phyloP scores from a whole-genome alignment of 2,888 invertebrate genomes.

The Euplagia quadripunctaria region DNA sequence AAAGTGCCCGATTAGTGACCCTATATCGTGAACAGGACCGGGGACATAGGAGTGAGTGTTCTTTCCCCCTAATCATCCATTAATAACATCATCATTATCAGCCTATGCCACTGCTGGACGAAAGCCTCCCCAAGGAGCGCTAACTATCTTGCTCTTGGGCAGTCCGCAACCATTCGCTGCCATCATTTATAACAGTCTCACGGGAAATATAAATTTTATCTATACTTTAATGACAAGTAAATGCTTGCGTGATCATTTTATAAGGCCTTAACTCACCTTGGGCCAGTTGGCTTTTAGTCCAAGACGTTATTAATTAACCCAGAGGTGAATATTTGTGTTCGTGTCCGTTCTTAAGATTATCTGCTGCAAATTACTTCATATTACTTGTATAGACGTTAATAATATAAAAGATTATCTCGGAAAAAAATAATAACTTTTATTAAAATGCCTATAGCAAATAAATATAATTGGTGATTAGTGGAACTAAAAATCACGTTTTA shows the following conservation, averaged over 20 bases:
- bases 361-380: not conserved
- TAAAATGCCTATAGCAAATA: not conserved
- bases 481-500: too few relatives aligned
- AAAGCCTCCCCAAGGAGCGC: too few relatives aligned
- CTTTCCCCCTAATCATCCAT: too few relatives aligned
- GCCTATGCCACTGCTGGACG: too few relatives aligned
- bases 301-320: conserved; percentile 8
- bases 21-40: too few relatives aligned
- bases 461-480: too few relatives aligned
- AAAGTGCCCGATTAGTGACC: too few relatives aligned
- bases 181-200: not conserved
- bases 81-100: too few relatives aligned
- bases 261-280: conserved; percentile 6
- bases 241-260: conserved; percentile 16
- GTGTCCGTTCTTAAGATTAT: not conserved
- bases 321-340: not conserved
- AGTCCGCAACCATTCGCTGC: too few relatives aligned
- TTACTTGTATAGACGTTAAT: not conserved
- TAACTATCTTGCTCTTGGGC: too few relatives aligned
- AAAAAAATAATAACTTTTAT: not conserved
- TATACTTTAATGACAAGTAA: not conserved
- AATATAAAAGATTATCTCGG: not conserved
- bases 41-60: too few relatives aligned
- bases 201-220: not conserved
- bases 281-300: conserved; percentile 3